These are phyloP conservation scores for Corythoichthys haematopterus DNA, from an alignment of 2,113 vertebrate genomes.

Conservation along the genomic window DNA sequence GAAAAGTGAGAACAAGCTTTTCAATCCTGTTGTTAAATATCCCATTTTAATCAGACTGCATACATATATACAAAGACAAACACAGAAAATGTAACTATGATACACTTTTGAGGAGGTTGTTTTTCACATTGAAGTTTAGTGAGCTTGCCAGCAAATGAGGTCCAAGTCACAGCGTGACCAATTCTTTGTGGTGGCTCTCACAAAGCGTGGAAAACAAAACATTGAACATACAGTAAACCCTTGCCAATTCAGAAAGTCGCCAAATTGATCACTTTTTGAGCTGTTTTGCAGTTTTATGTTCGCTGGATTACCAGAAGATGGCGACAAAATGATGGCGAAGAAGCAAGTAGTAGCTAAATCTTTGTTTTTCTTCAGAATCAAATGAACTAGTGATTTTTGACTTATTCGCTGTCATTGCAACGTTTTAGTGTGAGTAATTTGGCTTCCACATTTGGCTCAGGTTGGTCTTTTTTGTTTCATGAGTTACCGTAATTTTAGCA, in stretches of 20 bases:
- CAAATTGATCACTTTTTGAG: too few species aligned
- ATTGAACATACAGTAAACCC: not conserved
- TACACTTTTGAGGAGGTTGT: not conserved
- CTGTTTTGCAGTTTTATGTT: too few species aligned
- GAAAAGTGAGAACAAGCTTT: not conserved
- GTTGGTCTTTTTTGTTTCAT: too few species aligned
- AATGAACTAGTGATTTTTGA: too few species aligned
- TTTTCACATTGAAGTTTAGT: not conserved
- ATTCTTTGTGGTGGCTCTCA: not conserved
- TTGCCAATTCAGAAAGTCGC: not conserved
- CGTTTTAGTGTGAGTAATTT: too few species aligned
- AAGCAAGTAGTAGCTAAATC: too few species aligned
- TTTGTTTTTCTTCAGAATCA: too few species aligned
- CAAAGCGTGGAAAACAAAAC: not conserved
- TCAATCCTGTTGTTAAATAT: constrained; percentile 30
- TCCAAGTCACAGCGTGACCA: constrained; percentile 11
- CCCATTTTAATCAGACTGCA: constrained; percentile 55
- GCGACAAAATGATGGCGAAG: too few species aligned
- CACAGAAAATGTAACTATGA: constrained; percentile 14
- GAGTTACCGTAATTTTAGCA: too few species aligned
- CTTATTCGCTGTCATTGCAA: too few species aligned
- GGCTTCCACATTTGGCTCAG: too few species aligned
- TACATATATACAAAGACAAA: constrained; percentile 61
- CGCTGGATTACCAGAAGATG: too few species aligned
- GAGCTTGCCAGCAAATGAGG: constrained; percentile 6